Evolutionary conservation across 1,140 invertebrate species (phyloP).

Genomic region (Phocides pigmalion): DNA sequence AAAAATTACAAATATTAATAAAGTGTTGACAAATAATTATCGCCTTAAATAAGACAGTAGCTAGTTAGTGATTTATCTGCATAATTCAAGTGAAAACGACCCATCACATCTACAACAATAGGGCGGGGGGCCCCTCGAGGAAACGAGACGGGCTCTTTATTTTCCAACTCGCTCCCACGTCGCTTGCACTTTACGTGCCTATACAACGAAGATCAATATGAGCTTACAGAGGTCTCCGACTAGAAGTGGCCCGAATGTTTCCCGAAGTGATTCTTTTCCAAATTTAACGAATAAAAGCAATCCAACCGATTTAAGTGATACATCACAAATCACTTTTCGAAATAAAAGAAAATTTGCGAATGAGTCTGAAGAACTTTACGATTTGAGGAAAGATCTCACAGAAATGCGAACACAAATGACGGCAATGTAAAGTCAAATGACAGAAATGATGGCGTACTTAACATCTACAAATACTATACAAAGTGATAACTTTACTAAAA

Average conservation of each 20-base stretch:
- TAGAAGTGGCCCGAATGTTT: conserved; percentile 1
- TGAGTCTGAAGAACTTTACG: conserved; percentile 23
- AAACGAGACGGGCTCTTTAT: conserved; percentile 21
- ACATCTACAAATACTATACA: conserved; percentile 24
- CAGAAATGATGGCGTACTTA: conserved; percentile 36
- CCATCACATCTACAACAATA: neutral
- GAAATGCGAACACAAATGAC: conserved; percentile 27
- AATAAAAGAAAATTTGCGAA: conserved; percentile 15
- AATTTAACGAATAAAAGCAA: neutral
- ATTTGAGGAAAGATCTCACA: neutral
- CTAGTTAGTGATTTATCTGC: neutral
- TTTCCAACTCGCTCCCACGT: conserved; percentile 2
- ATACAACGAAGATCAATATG: conserved; percentile 16
- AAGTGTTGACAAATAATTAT: conserved; percentile 11
- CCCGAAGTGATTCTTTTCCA: conserved; percentile 9
- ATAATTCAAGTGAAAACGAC: neutral
- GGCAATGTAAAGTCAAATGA: conserved; percentile 38
- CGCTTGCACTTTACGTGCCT: too few species aligned
- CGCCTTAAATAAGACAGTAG: neutral
- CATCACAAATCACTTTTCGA: conserved; percentile 7
- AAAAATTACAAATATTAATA: conserved; percentile 1
- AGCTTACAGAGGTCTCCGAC: conserved; percentile 20
- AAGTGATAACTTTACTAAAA: conserved; percentile 32
- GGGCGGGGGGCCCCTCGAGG: conserved; percentile 4
- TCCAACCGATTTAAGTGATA: neutral